Evolutionary conservation across 2,797 vertebrate genomes (phyloP).

Genomic region (Brotogeris chrysoptera): DNA sequence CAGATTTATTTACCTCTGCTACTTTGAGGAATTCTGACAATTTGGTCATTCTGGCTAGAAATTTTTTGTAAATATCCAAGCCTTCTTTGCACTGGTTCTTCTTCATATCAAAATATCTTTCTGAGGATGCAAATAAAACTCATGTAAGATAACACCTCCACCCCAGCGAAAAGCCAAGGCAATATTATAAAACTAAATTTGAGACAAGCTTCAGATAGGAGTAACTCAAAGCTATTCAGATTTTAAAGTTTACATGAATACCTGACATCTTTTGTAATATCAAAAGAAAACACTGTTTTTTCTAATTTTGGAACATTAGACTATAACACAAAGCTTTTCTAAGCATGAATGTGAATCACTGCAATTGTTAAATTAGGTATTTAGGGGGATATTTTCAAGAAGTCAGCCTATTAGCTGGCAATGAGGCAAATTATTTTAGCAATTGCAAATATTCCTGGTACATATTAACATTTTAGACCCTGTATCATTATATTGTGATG

Average conservation of each 20-base stretch:
- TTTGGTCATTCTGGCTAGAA: slow-evolving; percentile 92
- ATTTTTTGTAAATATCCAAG: slow-evolving; percentile 96
- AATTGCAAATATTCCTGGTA: not conserved
- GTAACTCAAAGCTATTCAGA: not conserved
- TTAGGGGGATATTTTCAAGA: not conserved
- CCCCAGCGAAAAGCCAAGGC: not conserved
- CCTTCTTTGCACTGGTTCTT: slow-evolving; percentile 95
- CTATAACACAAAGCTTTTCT: not conserved
- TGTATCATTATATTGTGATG: not conserved
- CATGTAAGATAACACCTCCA: not conserved
- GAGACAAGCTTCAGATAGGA: not conserved
- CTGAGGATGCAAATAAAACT: slow-evolving; percentile 73
- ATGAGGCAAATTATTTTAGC: not conserved
- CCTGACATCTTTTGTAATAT: not conserved
- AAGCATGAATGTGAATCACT: not conserved
- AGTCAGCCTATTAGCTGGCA: not conserved
- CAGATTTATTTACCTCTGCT: slow-evolving; percentile 85
- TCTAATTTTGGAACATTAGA: not conserved
- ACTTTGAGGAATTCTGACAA: slow-evolving; percentile 93
- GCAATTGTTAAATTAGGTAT: not conserved
- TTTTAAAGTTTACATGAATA: not conserved
- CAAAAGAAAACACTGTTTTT: not conserved
- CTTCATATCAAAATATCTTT: slow-evolving; percentile 97
- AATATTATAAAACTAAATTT: not conserved
- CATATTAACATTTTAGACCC: not conserved